Base-by-base conservation (phyloP, 37 sponge, comb jelly and placozoan genomes). In the Hormiphora californensis region DNA sequence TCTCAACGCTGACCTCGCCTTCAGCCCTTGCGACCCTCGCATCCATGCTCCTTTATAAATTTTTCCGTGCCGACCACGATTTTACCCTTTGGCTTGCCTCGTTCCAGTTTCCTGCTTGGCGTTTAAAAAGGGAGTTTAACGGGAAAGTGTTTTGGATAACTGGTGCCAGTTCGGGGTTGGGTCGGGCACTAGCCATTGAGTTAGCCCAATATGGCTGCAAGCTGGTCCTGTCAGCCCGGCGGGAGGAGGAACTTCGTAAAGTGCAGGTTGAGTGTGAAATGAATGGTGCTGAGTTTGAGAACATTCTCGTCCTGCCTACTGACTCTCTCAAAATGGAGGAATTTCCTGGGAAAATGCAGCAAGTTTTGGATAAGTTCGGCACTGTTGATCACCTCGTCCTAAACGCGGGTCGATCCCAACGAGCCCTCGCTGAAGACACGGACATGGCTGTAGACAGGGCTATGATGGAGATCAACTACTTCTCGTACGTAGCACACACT, bases 61-160 rank as follows among this genome's bases (percentile, higher is more conserved):
- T 73, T 15, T 43, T 36, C 4, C 32, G 17, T 22, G 46, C 43
- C 43, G 81, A 73, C 44, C 81, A 73, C 44, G 81, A 73, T 36
- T 46, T 73, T 1, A 22, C 35, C 17, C 30, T 73, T n/a, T 21
- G 40, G 3, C 43, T 33, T 11, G 81, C 81, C n/a, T 36, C 81
- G 21, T 28, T 73, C 0, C 40, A 22, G 4, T 41, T 43, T 28
- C 81, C 81, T 41, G 17, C 81, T 41, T 73, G 81, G 81, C 40
- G 81, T 43, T 46, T 73, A 5, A n/a, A 19, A 7, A 37, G 23
- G 46, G 21, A 41, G 40, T 73, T 41, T 46, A 43, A 43, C 23
- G 96, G 96, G 12, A 91, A 94, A 69, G 93, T 96, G 36, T 87
- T 96, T 7, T 96, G 96, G 96, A 90, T 96, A 2, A 96, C 96